Evolutionary conservation across 2,888 invertebrate species (phyloP), one percentile per base, ranked within the genome.

Genomic region (Eupithecia pulchellata): DNA sequence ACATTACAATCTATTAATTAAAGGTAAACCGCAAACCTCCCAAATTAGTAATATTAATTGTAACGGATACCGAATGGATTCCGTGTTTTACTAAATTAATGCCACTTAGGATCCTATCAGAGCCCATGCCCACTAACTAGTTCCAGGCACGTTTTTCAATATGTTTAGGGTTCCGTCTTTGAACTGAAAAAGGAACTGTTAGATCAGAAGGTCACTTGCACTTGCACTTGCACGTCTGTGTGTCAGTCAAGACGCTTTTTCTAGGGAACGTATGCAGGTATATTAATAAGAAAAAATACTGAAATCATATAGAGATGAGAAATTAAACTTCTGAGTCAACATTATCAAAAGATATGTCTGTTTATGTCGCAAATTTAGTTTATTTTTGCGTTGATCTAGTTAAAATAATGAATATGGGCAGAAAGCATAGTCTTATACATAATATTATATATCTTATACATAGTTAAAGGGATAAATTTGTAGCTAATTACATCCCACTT

Each of bases 1-100:
- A 32, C 32, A 60, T 60, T 32, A 34, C 61, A 61, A 61, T 61
- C 32, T 32, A 42, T 63, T 63, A 63, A 42, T 63, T 63, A 61
- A 61, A 61, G 34, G 34, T 42, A 42, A 42, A 63, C 39, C 63
- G 9, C 42, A 29, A 63, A 42, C 29, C 25, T 39, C 39, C 36
- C 9, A 60, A 60, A 60, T 60, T 60, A 60, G 61, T 61, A 13
- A 25, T 11, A 64, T 64, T 47, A 64, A 64, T 64, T 64, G 64
- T 30, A 32, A 47, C 29, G 47, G 29, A 47, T 64, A 52, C 42
- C 11, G 47, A 64, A 64, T 47, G 64, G 64, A 64, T 64, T 30
- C 30, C 64, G 13, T 30, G 42, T 47, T 29, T 42, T 52, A 29
- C 34, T 8, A 52, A 64, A 64, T 64, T 64, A 52, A 64, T 64